A percentile compares a stretch with the other conserved stretches of the same genome.
These are phyloP conservation scores for Amia ocellicauda DNA, from an alignment of 2,113 vertebrate species.

Conservation along the genomic window DNA sequence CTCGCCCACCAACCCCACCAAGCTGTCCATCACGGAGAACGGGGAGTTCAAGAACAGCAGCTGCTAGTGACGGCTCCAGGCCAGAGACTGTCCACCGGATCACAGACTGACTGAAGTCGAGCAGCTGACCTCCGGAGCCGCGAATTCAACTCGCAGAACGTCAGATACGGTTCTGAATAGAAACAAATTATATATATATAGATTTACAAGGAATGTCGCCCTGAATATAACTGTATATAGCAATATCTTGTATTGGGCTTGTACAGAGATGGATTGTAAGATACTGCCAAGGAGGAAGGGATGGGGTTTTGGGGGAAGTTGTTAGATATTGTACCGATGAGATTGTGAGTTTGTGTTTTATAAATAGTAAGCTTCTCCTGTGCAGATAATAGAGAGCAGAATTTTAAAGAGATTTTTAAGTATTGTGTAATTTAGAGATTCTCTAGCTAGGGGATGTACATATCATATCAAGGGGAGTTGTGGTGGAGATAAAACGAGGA, in stretches of 20 bases:
- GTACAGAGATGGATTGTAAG: slow-evolving; percentile 61
- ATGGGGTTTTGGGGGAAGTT: not conserved
- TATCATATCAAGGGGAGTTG: too few species aligned
- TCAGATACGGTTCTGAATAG: slow-evolving; percentile 5
- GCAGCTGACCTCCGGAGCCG: slow-evolving; percentile 47
- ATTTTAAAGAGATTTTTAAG: slow-evolving; percentile 9
- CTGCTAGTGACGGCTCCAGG: slow-evolving; percentile 68
- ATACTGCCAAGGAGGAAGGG: slow-evolving; percentile 16
- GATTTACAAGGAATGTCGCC: slow-evolving; percentile 29
- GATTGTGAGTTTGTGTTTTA: slow-evolving; percentile 20
- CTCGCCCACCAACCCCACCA: slow-evolving; percentile 88
- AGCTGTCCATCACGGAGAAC: slow-evolving; percentile 97
- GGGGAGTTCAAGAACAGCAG: slow-evolving; percentile 98
- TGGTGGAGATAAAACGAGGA: not conserved
- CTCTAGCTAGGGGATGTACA: slow-evolving; percentile 11
- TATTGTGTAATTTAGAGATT: slow-evolving; percentile 18
- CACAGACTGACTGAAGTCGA: slow-evolving; percentile 17
- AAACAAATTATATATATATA: slow-evolving; percentile 25
- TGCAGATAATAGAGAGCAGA: slow-evolving; percentile 6
- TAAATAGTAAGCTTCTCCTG: slow-evolving; percentile 10
- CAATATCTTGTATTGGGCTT: slow-evolving; percentile 55
- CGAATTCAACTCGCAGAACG: slow-evolving; percentile 40
- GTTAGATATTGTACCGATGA: slow-evolving; percentile 18
- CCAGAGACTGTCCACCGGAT: slow-evolving; percentile 21
- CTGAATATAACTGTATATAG: slow-evolving; percentile 58